Percentiles rank a stretch among this genome's conserved stretches.
These are phyloP conservation scores for Vanacampus margaritifer DNA, from an alignment of 2,113 vertebrate genomes.

Conservation along the genomic window DNA sequence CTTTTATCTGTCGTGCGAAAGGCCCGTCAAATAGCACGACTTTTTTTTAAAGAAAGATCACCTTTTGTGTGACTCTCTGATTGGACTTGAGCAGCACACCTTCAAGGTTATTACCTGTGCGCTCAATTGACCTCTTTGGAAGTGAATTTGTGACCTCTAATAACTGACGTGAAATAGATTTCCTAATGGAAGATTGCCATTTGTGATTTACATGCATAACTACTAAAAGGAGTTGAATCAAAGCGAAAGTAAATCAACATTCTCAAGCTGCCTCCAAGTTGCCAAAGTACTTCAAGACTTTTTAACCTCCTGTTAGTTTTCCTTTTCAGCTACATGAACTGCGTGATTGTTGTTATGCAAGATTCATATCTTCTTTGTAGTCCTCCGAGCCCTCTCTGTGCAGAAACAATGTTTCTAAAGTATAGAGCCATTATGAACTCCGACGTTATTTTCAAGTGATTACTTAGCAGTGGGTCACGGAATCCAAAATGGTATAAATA, in stretches of 20 bases:
- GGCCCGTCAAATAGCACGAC: slow-evolving; percentile 63
- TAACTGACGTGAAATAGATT: slow-evolving; percentile 40
- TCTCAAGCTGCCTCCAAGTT: slow-evolving; percentile 32
- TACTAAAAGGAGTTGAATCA: neutral
- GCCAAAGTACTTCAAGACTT: slow-evolving; percentile 34
- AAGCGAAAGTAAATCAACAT: slow-evolving; percentile 32
- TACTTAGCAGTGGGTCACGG: slow-evolving; percentile 79
- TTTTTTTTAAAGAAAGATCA: slow-evolving; percentile 48
- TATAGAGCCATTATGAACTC: slow-evolving; percentile 71
- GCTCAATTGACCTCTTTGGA: slow-evolving; percentile 56
- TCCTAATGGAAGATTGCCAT: slow-evolving; percentile 31
- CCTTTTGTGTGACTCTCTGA: slow-evolving; percentile 63
- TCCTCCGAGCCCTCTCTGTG: slow-evolving; percentile 54
- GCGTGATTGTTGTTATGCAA: slow-evolving; percentile 70
- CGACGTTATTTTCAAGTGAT: slow-evolving; percentile 81
- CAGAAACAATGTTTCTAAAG: slow-evolving; percentile 69
- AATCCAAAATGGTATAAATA: slow-evolving; percentile 81
- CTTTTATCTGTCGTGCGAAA: slow-evolving; percentile 52
- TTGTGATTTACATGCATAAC: slow-evolving; percentile 23
- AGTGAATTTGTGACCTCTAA: slow-evolving; percentile 55
- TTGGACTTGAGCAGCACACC: slow-evolving; percentile 54
- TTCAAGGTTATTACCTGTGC: slow-evolving; percentile 64
- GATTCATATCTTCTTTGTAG: slow-evolving; percentile 68
- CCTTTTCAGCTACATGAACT: slow-evolving; percentile 40
- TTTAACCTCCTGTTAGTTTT: slow-evolving; percentile 45